phyloP scores from a whole-genome alignment of 2,797 vertebrate genomes.

The Lagocephalus sceleratus region DNA sequence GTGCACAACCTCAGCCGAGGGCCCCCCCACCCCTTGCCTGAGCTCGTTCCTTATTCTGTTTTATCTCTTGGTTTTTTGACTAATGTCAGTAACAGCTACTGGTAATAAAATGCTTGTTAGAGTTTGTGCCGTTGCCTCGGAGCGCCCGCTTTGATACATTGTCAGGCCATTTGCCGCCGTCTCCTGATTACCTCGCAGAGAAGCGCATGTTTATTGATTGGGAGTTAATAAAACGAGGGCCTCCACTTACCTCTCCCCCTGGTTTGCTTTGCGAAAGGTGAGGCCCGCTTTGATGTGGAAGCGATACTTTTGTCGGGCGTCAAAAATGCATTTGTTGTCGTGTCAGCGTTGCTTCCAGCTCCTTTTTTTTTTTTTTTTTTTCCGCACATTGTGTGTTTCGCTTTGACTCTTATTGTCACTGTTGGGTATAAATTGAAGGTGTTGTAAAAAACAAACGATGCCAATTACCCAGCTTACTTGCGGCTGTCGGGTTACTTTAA shows the following conservation, averaged over 20 bases:
- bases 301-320: conserved; percentile 77
- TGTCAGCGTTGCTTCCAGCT: conserved; percentile 53
- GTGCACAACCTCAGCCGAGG: conserved; percentile 86
- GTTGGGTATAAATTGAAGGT: conserved; percentile 46
- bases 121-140: conserved; percentile 90
- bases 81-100: conserved; percentile 99
- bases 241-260: conserved; percentile 65
- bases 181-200: conserved; percentile 94
- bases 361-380: conserved; percentile 1
- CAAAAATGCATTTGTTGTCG: conserved; percentile 53
- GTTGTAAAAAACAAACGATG: conserved; percentile 54
- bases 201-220: conserved; percentile 97
- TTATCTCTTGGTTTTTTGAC: conserved; percentile 99
- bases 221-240: conserved; percentile 94
- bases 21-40: conserved; percentile 78
- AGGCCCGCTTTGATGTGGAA: conserved; percentile 89
- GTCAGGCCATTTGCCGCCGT: conserved; percentile 94
- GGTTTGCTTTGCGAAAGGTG: conserved; percentile 81
- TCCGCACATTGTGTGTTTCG: conserved; percentile 13
- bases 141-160: conserved; percentile 97
- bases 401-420: conserved; percentile 39
- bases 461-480: conserved; percentile 52
- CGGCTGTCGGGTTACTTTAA: conserved; percentile 45
- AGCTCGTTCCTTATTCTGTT: conserved; percentile 96
- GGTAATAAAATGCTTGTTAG: conserved; percentile 99